phyloP scores from a whole-genome alignment of 1,140 invertebrate species.

The Atta texana region DNA sequence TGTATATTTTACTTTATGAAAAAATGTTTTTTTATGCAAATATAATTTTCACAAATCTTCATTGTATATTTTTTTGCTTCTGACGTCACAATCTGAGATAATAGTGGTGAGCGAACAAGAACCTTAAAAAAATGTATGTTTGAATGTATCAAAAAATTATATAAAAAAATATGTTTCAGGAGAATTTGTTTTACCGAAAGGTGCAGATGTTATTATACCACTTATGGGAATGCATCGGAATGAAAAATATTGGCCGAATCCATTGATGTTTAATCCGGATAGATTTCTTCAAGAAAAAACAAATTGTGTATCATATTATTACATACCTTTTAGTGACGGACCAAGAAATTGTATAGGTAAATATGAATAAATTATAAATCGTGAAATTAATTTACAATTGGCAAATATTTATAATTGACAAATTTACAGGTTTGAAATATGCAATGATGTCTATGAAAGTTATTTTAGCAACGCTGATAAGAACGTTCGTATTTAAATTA shows the following conservation, averaged over 20 bases:
- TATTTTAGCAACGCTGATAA: constrained; percentile 85
- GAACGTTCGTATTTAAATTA: constrained; percentile 86
- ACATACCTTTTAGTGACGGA: neutral
- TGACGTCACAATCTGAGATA: too few relatives aligned
- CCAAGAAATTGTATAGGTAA: neutral
- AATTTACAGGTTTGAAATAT: neutral
- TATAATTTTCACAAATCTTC: too few relatives aligned
- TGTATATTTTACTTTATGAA: too few relatives aligned
- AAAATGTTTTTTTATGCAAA: too few relatives aligned
- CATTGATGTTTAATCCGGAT: neutral
- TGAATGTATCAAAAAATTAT: neutral
- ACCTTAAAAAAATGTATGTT: too few relatives aligned
- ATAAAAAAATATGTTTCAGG: neutral
- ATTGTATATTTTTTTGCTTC: too few relatives aligned
- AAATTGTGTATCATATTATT: neutral
- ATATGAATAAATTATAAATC: neutral
- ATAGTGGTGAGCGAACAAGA: too few relatives aligned
- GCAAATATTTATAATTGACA: neutral
- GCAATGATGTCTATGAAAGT: constrained; percentile 87
- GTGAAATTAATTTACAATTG: neutral
- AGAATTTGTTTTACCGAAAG: neutral
- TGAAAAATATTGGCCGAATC: neutral
- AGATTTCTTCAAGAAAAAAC: neutral
- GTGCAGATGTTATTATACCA: neutral
- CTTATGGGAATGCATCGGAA: neutral